Base-by-base conservation (phyloP, 37 sponge, comb jelly and placozoan species). In the Spongilla lacustris region DNA sequence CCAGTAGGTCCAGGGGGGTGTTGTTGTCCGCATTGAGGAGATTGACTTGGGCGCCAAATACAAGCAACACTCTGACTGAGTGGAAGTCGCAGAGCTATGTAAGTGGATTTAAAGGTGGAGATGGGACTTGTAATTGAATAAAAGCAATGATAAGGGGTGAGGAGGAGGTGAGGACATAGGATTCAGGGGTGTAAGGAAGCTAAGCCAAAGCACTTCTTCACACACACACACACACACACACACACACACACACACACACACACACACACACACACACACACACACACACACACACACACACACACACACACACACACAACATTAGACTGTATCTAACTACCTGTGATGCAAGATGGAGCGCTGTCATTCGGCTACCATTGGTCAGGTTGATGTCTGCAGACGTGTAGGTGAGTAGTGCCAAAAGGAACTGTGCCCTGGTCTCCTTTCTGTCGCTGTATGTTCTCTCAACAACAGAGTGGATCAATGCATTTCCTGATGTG, bases 1-100 rank as follows among this genome's bases (percentile, higher is more conserved):
- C 24, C 19, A 74, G 35, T 8, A 85, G n/a, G 35, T 85, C 86
- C 46, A 85, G 37, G 31, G 86, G 78, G 13, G 86, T 77, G 2
- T 78, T 49, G 28, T 67, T 48, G 6, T 69, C 11, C 24, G 23
- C 26, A 26, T 85, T 68, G 46, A 67, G 25, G 22, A 30, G 28
- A 67, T 77, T 67, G 22, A 77, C 25, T 37, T 78, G 69, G 19
- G 86, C 86, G 25, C 78, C 78, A 31, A 85, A 85, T 10, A 68
- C 46, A 28, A 85, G 12, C 28, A 85, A 70, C 25, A 79, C 78
- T 36, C 68, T 69, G 38, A 67, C 78, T 12, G 70, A 66, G 25
- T 34, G 25, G 27, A 85, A n/a, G 78, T 85, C 71, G 36, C 71
- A 66, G 23, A 68, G 22, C 86, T 85, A 23, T 74, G 71, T 13